Base-by-base conservation (phyloP, 2,797 vertebrate genomes). In the Enteromius thamalakanensis region DNA sequence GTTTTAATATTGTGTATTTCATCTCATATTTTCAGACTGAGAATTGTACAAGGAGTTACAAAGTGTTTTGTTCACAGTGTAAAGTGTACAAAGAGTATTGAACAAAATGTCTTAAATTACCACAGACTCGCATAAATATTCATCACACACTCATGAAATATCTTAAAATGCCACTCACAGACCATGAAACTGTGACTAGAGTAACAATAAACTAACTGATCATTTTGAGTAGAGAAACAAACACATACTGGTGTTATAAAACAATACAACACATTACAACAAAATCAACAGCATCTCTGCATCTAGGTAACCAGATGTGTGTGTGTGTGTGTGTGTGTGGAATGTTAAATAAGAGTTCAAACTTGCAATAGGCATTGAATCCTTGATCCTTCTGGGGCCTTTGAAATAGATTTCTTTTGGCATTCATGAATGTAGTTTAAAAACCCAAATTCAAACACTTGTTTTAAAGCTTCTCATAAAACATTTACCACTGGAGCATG, bases 401-500 rank as follows among this genome's bases (percentile, higher is more conserved):
- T 62, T 19, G 26, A 76, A 26, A 76, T 55, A 32, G 55, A 40
- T 45, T 23, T 37, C 11, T 72, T 34, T 79, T 64, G 40, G 6
- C 15, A 15, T 47, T 72, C 74, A n/a, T 51, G 37, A 85, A 14
- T 70, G 51, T 29, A 62, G 70, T 58, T 60, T 5, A 79, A 32
- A 79, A 85, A 82, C 34, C 14, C 64, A 40, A 76, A 21, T 17
- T 47, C 68, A 79, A 85, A 80, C 19, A 74, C 26, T 81, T 37
- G 45, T 58, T 85, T 55, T 49, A n/a, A 84, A 79, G 45, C 75
- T 77, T 78, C 58, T 29, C n/a, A 78, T 67, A 62, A 88, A 88
- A 85, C 62, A 26, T 26, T 26, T 26, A 26, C 26, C 26, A 26
- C 90, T 89, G 92, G 86, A 79, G 86, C 92, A 93, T 93, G 89